These are phyloP conservation scores for Dicrurus megarhynchus DNA, from an alignment of 2,113 vertebrate species.

Conservation along the genomic window DNA sequence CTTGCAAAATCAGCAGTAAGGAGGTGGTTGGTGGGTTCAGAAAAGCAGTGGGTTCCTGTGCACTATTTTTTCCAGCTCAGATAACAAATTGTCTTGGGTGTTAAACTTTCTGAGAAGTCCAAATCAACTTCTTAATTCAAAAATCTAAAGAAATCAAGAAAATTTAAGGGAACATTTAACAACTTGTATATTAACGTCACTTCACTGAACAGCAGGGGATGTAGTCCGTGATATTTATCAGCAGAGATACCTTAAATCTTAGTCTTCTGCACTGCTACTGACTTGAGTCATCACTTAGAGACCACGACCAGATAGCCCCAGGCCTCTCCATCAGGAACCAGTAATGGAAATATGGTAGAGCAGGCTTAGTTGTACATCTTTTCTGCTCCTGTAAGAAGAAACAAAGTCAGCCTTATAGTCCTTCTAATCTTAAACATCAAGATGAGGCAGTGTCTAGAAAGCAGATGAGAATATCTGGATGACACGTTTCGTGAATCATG, in stretches of 20 bases:
- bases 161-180: neutral
- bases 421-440: neutral
- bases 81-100: neutral
- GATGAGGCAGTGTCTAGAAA: neutral
- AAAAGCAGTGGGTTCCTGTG: neutral
- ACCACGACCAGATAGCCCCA: neutral
- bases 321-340: neutral
- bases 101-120: neutral
- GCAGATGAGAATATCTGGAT: neutral
- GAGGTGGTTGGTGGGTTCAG: neutral
- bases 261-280: neutral
- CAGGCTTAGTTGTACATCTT: neutral
- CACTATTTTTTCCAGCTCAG: neutral
- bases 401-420: neutral
- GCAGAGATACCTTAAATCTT: neutral
- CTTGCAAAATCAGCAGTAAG: slow-evolving; percentile 41
- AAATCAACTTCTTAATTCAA: neutral
- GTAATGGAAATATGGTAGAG: neutral
- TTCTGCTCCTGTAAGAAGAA: neutral
- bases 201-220: neutral
- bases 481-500: neutral
- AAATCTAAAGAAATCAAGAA: neutral
- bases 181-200: neutral
- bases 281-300: neutral
- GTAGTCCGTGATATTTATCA: neutral